Base-by-base conservation (phyloP, 1,140 invertebrate genomes). In the Sesamia nonagrioides region DNA sequence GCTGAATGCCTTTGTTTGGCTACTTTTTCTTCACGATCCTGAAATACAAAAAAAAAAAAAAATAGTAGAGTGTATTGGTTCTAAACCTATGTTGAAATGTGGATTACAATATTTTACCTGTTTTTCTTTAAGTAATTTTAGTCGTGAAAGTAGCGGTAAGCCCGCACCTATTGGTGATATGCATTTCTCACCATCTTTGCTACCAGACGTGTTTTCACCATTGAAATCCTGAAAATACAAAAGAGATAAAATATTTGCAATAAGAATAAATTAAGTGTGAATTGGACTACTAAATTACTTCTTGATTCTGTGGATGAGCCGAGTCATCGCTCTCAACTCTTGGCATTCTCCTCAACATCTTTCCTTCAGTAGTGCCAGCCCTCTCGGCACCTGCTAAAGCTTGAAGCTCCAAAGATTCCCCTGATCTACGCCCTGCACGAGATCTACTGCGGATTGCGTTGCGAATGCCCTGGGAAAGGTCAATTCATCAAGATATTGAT, bases 91-190 rank as follows among this genome's bases (percentile, higher is more conserved):
- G 45, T 69, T 7, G 15, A 5, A 18, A 18, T 58, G 2, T 50
- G 40, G n/a, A 40, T 6, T 8, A 0, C 6, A 37, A 35, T 33
- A 9, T 8, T 48, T 95, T 60, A 98, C 97, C 91, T 98, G 97
- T 90, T 98, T 98, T 86, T 98, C 98, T 87, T 98, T 98, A 0
- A 98, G 95, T 8, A 98, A 91, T 84, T 97, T 97, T 7, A 98
- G 91, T 66, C 97, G 94, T 17, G 97, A 96, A 0, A 98, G 92
- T 5, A 98, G 91, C 0, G 98, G 98, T n/a, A 98, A 92, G 0
- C 98, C 98, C 0, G 97, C 97, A 6, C 97, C 97, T 40, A 98
- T 95, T 0, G 97, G 97, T 58, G 97, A 97, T 82, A 95, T 89
- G 69, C 95, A 89, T 89, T 95, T 95, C 91, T 97, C 91, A 86